phyloP scores from a whole-genome alignment of 2,888 invertebrate species.

The Euzophera pinguis region DNA sequence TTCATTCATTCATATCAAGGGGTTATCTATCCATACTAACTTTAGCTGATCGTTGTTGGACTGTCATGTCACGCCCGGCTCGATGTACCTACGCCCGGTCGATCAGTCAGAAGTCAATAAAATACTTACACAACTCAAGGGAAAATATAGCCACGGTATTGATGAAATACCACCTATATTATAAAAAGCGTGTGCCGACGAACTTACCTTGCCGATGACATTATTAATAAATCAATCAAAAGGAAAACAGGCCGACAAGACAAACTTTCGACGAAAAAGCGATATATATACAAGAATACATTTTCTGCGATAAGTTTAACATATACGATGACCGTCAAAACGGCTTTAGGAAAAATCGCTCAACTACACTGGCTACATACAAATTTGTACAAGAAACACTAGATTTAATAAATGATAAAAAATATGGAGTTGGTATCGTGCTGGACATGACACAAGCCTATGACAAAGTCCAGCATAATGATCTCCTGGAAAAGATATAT shows the following conservation, averaged over 20 bases:
- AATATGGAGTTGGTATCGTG: conserved; percentile 14
- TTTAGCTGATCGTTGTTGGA: no score
- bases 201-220: neutral
- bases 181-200: neutral
- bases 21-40: no score
- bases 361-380: no score
- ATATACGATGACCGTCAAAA: conserved; percentile 15
- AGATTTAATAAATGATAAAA: conserved; percentile 12
- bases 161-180: neutral
- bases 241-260: conserved; percentile 1
- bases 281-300: conserved; percentile 12
- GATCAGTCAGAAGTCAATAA: neutral
- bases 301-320: conserved; percentile 17
- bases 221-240: conserved; percentile 6
- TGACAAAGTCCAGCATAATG: conserved; percentile 14
- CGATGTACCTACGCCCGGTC: neutral
- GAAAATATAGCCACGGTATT: neutral
- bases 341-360: conserved; percentile 18
- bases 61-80: no score
- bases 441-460: conserved; percentile 20
- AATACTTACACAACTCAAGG: neutral
- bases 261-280: conserved; percentile 20
- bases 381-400: conserved; percentile 12
- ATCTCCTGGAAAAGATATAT: conserved; percentile 11
- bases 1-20: no score